A percentile compares a stretch with the other conserved stretches of the same genome.
These are phyloP conservation scores for Hemiscyllium ocellatum DNA, from an alignment of 2,113 vertebrate genomes.

Conservation along the genomic window DNA sequence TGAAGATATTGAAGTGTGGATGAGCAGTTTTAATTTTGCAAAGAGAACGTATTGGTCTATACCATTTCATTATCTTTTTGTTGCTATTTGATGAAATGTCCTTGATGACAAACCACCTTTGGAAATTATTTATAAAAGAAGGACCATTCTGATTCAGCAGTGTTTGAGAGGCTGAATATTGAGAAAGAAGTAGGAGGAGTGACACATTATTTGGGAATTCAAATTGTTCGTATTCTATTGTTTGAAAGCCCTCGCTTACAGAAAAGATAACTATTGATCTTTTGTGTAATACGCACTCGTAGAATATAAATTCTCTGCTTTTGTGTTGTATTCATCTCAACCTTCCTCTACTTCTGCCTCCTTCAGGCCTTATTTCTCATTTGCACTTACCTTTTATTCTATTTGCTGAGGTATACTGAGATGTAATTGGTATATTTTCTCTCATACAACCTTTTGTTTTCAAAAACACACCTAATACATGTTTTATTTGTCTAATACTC, in stretches of 20 bases:
- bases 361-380: background rate
- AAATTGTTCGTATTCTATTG: too few species aligned
- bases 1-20: constrained; percentile 42
- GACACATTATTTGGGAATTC: background rate
- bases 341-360: background rate
- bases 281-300: background rate
- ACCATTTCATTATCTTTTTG: background rate
- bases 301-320: background rate
- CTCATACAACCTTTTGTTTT: background rate
- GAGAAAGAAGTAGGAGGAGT: background rate
- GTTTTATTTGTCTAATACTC: background rate
- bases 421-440: background rate
- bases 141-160: background rate
- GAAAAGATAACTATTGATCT: background rate
- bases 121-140: background rate
- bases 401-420: background rate
- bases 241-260: background rate
- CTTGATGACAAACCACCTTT: background rate
- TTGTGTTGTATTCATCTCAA: background rate
- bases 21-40: constrained; percentile 20
- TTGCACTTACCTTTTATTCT: background rate
- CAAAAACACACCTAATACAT: background rate
- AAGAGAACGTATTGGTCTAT: background rate
- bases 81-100: constrained; percentile 9
- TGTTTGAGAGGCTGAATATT: background rate